Conservation (phyloP, 2,888 invertebrate species). For the Drosophila meridiana region DNA sequence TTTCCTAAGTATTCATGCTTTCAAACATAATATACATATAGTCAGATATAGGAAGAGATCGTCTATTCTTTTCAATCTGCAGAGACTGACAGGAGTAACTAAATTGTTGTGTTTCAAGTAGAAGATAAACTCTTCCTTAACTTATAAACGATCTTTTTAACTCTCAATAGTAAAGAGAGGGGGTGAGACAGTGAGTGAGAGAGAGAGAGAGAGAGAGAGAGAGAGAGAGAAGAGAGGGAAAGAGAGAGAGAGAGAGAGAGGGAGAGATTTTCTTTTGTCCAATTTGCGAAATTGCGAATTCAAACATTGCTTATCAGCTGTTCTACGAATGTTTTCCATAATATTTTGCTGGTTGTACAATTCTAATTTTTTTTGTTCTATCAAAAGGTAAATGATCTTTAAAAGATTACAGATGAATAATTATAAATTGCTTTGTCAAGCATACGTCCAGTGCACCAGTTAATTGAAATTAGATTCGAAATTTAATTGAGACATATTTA, state of each 20-base stretch:
- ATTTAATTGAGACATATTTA: background rate
- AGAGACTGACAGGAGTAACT: too few relatives aligned
- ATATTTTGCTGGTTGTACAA: background rate
- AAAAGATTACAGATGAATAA: background rate
- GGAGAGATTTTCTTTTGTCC: too few relatives aligned
- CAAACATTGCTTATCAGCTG: background rate
- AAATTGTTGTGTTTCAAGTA: too few relatives aligned
- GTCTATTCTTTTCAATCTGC: too few relatives aligned
- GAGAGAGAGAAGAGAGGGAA: too few relatives aligned
- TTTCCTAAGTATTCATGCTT: too few relatives aligned
- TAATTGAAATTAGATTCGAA: background rate
- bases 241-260: too few relatives aligned
- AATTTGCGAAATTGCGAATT: background rate
- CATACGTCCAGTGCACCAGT: background rate
- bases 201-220: too few relatives aligned
- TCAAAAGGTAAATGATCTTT: conserved; percentile 13
- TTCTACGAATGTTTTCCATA: background rate
- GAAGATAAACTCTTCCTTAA: too few relatives aligned
- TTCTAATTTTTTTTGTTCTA: background rate
- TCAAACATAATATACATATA: background rate
- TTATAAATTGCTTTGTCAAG: background rate
- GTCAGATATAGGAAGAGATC: background rate
- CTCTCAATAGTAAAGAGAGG: too few relatives aligned
- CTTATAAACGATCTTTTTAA: too few relatives aligned
- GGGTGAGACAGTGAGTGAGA: too few relatives aligned